Percentiles rank a stretch among this genome's conserved stretches.
Evolutionary conservation across 2,888 invertebrate genomes (phyloP).

Genomic region (Mesorhabditis belari): DNA sequence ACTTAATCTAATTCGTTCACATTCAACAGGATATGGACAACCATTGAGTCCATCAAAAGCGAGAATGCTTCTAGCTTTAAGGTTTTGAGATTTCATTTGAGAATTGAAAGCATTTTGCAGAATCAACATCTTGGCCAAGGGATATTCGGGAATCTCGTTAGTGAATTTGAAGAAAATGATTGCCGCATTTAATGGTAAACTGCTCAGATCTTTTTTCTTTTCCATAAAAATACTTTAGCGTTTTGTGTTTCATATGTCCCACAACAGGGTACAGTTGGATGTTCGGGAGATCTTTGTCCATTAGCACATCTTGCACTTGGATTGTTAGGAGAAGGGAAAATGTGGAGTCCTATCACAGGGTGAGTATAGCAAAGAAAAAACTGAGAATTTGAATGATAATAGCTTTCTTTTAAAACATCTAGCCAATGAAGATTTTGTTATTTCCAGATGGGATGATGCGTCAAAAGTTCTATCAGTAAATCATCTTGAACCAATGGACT

Average conservation of each 20-base stretch:
- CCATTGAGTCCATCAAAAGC: conserved; percentile 63
- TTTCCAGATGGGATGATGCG: conserved; percentile 45
- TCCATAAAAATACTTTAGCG: conserved; percentile 54
- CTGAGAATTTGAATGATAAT: neutral
- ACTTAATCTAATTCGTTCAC: conserved; percentile 65
- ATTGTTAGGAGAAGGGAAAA: conserved; percentile 63
- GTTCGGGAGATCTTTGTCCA: conserved; percentile 66
- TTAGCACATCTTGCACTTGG: conserved; percentile 66
- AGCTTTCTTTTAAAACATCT: neutral
- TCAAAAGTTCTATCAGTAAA: conserved; percentile 58
- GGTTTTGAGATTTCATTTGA: too few relatives aligned
- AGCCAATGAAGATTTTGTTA: conserved; percentile 36
- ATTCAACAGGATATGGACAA: conserved; percentile 65
- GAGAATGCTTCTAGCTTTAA: conserved; percentile 63
- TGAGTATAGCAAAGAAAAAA: neutral
- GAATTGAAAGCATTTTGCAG: conserved; percentile 1
- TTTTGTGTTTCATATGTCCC: conserved; percentile 66
- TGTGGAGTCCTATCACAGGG: conserved; percentile 39
- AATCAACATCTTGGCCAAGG: conserved; percentile 67
- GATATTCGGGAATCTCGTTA: conserved; percentile 65
- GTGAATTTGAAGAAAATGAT: conserved; percentile 62
- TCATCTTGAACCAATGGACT: conserved; percentile 60
- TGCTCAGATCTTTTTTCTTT: too few relatives aligned
- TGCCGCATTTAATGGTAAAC: conserved; percentile 66
- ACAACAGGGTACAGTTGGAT: conserved; percentile 67